Evolutionary conservation across 2,888 invertebrate genomes (phyloP), one percentile per base, ranked within the genome.

Genomic region (Scelioninae gen. 2): DNA sequence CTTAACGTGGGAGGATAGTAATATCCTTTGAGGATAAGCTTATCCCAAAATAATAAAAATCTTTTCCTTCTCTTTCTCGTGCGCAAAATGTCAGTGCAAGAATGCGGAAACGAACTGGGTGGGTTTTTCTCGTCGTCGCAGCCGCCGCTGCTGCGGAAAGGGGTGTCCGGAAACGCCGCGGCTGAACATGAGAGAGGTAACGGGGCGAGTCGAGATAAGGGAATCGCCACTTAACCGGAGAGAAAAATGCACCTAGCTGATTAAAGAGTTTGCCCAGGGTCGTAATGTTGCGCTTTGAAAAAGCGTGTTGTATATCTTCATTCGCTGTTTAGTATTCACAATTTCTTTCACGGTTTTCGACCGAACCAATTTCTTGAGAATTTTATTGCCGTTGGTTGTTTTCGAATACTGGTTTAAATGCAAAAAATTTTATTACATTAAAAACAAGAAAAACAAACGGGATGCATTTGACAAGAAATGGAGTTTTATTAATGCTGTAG

Each of bases 161-260:
- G 33, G 57, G 45, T 33, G 43, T 9, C 45, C 45, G 33, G 57
- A 33, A 39, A 57, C 33, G 33, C 57, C 45, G 19, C 19, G 33
- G 57, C 33, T 9, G 57, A 43, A 45, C 43, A 41, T 33, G 41
- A 43, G 57, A 57, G 57, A n/a, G n/a, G 45, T 63, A 63, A 63
- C 61, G 61, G 63, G 50, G 16, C 35, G 63, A 64, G 45, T 58
- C 43, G 52, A 79, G 81, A 81, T 81, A 81, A 81, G 78, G 55
- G 78, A 81, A 80, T 81, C 78, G 77, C 78, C 78, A 77, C 76
- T 81, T 75, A 61, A 78, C 76, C 76, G 52, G 68, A 53, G 74
- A 80, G 80, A 79, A 78, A 79, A 81, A 78, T 80, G 78, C 75
- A 76, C 53, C 74, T 68, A 61, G 22, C 77, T 81, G 81, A 81